Conservation (phyloP, 2,797 vertebrate species). For the Crocidura indochinensis region DNA sequence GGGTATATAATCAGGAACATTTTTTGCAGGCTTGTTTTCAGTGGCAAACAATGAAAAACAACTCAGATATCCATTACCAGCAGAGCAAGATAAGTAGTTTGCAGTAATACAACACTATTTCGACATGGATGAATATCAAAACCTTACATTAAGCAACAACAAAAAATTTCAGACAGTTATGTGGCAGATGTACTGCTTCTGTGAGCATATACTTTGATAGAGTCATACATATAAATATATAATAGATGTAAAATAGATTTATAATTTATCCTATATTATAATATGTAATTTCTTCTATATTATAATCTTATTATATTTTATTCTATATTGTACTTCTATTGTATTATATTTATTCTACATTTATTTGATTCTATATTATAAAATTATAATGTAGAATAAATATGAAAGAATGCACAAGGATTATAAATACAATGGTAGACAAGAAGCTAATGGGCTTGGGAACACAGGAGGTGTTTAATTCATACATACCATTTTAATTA, state of each 20-base stretch:
- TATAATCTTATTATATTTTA: no score
- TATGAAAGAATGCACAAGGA: neutral
- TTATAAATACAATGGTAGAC: neutral
- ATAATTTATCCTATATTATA: no score
- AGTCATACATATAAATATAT: neutral
- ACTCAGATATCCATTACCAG: conserved; percentile 23
- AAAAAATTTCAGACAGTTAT: neutral
- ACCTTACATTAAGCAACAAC: neutral
- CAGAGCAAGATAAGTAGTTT: neutral
- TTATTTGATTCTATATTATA: no score
- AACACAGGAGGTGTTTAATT: neutral
- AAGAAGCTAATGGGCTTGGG: neutral
- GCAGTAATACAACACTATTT: no score
- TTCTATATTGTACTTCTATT: no score
- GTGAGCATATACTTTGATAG: neutral
- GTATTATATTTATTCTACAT: no score
- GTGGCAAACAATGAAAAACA: conserved; percentile 16
- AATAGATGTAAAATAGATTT: neutral
- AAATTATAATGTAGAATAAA: neutral
- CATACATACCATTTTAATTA: neutral
- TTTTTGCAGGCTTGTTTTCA: conserved; percentile 6
- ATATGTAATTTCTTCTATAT: no score
- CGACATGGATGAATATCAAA: conserved; percentile 2
- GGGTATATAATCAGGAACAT: neutral
- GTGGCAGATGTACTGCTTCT: neutral